phyloP scores from a whole-genome alignment of 2,888 invertebrate genomes.

The Leuctra nigra region DNA sequence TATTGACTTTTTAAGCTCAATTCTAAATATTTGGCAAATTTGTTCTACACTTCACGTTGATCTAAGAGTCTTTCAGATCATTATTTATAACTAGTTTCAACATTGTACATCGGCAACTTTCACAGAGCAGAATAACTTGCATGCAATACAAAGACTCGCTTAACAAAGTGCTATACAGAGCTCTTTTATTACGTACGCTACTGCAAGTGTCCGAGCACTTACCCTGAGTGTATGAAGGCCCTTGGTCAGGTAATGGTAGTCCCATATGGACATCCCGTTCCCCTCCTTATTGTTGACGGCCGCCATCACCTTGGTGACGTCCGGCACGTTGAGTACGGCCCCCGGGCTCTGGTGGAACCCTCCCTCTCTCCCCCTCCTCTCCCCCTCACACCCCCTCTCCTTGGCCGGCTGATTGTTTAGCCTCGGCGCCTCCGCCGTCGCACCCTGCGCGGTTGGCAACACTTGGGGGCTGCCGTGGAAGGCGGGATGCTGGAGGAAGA shows the following conservation, averaged over 20 bases:
- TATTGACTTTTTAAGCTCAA: no score
- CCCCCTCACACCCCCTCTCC: neutral
- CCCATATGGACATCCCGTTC: conserved; percentile 29
- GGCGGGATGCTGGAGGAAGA: neutral
- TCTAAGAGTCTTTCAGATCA: no score
- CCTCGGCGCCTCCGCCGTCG: neutral
- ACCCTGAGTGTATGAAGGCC: conserved; percentile 26
- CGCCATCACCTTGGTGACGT: conserved; percentile 37
- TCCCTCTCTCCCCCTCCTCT: neutral
- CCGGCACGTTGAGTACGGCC: conserved; percentile 40
- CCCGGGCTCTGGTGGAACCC: conserved; percentile 32
- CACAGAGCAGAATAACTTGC: no score
- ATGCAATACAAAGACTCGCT: no score
- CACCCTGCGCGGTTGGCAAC: neutral
- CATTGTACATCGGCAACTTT: no score
- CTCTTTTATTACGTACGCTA: no score
- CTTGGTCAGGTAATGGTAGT: conserved; percentile 29
- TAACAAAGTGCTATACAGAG: no score
- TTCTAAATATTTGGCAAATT: no score
- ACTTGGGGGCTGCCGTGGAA: neutral
- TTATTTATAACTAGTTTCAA: no score
- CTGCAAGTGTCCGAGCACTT: no score
- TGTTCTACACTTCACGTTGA: no score
- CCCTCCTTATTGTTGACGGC: conserved; percentile 34
- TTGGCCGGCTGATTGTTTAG: neutral